Evolutionary conservation across 2,888 invertebrate genomes (phyloP).

Genomic region (Embidobia sp.): DNA sequence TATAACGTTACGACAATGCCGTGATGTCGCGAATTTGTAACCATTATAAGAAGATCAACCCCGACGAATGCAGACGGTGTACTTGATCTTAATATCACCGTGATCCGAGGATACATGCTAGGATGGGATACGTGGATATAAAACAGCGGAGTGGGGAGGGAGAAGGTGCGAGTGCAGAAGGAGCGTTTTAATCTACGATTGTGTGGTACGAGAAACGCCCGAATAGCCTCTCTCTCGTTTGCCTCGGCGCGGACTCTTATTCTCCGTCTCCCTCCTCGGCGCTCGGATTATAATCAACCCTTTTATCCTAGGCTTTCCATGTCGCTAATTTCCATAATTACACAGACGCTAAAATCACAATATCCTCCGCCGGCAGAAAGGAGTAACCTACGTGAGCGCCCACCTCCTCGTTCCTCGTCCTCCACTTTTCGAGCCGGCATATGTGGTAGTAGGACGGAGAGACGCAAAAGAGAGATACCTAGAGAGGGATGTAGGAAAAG

Average conservation of each 20-base stretch:
- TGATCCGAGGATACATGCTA: conserved; percentile 71
- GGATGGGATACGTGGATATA: conserved; percentile 70
- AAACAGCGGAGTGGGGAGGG: conserved; percentile 64
- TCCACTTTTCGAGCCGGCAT: conserved; percentile 65
- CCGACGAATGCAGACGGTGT: conserved; percentile 53
- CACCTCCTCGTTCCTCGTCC: conserved; percentile 68
- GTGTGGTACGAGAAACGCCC: conserved; percentile 72
- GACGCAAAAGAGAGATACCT: conserved; percentile 56
- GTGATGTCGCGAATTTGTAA: conserved; percentile 59
- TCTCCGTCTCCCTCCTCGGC: conserved; percentile 71
- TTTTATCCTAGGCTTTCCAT: conserved; percentile 82
- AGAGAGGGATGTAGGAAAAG: conserved; percentile 62
- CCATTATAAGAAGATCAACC: conserved; percentile 59
- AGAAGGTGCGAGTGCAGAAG: conserved; percentile 80
- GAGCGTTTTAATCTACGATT: conserved; percentile 81
- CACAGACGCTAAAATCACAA: conserved; percentile 82
- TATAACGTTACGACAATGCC: conserved; percentile 52
- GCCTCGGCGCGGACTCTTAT: conserved; percentile 61
- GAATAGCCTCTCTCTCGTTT: conserved; percentile 64
- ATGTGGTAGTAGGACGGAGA: conserved; percentile 66
- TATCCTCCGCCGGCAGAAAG: conserved; percentile 80
- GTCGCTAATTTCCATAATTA: conserved; percentile 82
- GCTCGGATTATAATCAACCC: conserved; percentile 82
- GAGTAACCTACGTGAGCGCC: conserved; percentile 79
- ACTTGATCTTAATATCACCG: conserved; percentile 71